phyloP scores from a whole-genome alignment of 2,888 invertebrate genomes.

The Cantharis flavilabris region DNA sequence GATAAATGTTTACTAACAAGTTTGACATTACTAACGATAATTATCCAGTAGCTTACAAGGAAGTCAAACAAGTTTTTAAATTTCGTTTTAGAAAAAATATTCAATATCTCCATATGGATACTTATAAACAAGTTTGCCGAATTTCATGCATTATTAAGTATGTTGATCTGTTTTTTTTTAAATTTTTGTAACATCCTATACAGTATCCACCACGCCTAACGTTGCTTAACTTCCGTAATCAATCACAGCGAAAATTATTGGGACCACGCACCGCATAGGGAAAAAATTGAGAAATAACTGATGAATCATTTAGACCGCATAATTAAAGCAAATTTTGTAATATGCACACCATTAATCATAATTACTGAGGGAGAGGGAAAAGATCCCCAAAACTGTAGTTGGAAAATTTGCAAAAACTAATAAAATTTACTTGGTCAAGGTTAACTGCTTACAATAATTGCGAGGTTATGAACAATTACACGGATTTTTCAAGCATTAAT shows the following conservation, averaged over 20 bases:
- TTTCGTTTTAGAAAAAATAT: not conserved
- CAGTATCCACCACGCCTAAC: not conserved
- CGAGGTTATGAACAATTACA: not conserved
- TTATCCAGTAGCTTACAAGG: not conserved
- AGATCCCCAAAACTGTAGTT: not conserved
- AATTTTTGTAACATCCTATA: not conserved
- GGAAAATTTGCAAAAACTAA: not conserved
- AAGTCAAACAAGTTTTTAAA: not conserved
- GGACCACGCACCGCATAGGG: not conserved
- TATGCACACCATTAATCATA: not conserved
- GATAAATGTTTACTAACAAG: not conserved
- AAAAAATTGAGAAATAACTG: not conserved
- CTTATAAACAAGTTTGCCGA: too few relatives aligned
- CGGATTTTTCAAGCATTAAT: not conserved
- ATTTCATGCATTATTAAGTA: too few relatives aligned
- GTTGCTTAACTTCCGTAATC: not conserved
- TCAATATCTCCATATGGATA: too few relatives aligned
- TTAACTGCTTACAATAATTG: not conserved
- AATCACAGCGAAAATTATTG: not conserved
- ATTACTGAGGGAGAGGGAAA: not conserved
- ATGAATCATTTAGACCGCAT: not conserved
- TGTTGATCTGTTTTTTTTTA: not conserved
- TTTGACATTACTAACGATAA: not conserved
- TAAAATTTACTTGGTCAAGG: not conserved
- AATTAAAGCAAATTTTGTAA: not conserved